Conservation (phyloP, 2,888 invertebrate species). For the Melitaea athalia region DNA sequence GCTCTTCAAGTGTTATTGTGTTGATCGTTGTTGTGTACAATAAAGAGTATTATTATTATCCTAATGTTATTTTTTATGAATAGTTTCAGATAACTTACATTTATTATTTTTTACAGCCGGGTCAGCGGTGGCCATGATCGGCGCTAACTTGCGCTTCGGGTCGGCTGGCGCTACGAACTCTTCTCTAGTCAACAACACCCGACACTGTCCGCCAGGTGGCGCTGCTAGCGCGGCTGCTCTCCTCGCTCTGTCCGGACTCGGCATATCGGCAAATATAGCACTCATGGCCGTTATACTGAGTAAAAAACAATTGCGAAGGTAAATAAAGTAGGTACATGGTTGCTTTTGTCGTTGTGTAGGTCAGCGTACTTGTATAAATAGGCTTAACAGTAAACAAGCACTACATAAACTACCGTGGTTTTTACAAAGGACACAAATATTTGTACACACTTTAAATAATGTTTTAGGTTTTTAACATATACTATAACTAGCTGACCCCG, state of each 20-base stretch:
- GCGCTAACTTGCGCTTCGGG: constrained; percentile 88
- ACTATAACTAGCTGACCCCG: no score
- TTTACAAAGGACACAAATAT: background rate
- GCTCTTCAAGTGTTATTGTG: no score
- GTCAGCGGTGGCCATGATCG: constrained; percentile 89
- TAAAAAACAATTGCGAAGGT: constrained; percentile 91
- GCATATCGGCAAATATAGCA: constrained; percentile 91
- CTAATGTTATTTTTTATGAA: constrained; percentile 5
- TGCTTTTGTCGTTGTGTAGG: background rate
- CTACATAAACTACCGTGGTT: no score
- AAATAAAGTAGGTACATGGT: constrained; percentile 43
- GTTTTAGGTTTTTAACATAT: no score
- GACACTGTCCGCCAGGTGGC: constrained; percentile 91
- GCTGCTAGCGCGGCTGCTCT: constrained; percentile 90
- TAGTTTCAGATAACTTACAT: no score
- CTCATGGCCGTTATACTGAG: constrained; percentile 91
- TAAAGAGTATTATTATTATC: no score
- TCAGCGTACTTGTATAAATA: no score
- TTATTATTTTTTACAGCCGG: constrained; percentile 66
- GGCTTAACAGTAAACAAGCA: no score
- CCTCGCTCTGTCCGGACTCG: constrained; percentile 88
- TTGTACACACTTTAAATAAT: background rate
- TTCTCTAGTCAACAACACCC: constrained; percentile 86
- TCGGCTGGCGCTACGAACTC: constrained; percentile 85
- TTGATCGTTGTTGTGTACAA: no score